A percentile compares a stretch with the other conserved stretches of the same genome.
These are phyloP conservation scores for Ornithoptera priamus DNA, from an alignment of 2,888 invertebrate genomes.

Conservation along the genomic window DNA sequence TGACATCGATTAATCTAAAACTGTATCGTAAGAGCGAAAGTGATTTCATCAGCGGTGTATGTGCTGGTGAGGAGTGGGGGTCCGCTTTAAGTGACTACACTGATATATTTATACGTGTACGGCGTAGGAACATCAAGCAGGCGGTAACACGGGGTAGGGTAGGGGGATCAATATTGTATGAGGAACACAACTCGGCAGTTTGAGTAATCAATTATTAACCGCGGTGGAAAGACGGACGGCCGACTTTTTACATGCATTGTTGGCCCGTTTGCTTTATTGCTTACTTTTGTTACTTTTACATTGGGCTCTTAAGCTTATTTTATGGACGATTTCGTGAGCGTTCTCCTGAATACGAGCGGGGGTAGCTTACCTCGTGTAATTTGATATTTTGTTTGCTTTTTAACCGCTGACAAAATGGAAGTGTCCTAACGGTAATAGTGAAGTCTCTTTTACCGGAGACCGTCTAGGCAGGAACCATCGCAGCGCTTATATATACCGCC, in stretches of 20 bases:
- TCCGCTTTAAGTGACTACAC: constrained; percentile 23
- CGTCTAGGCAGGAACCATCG: too few species aligned
- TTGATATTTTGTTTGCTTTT: constrained; percentile 6
- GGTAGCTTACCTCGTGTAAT: constrained; percentile 20
- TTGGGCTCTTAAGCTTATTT: constrained; percentile 59
- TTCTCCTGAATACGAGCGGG: constrained; percentile 28
- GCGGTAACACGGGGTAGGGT: constrained; percentile 71
- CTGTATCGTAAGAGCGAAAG: constrained; percentile 5
- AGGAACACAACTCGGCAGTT: constrained; percentile 80
- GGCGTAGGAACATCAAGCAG: constrained; percentile 36
- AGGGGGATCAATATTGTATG: constrained; percentile 75
- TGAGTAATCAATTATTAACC: constrained; percentile 76
- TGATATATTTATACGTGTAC: constrained; percentile 27
- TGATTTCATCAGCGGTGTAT: constrained; percentile 11
- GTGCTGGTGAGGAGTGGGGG: background rate
- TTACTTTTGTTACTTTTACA: constrained; percentile 71
- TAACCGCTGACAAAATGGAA: background rate
- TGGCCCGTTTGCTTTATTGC: constrained; percentile 63
- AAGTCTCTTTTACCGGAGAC: too few species aligned
- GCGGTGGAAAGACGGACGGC: constrained; percentile 64
- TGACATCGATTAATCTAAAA: constrained; percentile 1
- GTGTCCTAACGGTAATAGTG: background rate
- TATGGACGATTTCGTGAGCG: constrained; percentile 44
- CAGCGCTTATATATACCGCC: too few species aligned
- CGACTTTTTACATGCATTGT: constrained; percentile 74